Evolutionary conservation across 2,888 invertebrate species (phyloP), one percentile per base, ranked within the genome.

Genomic region (Polydesmus complanatus): DNA sequence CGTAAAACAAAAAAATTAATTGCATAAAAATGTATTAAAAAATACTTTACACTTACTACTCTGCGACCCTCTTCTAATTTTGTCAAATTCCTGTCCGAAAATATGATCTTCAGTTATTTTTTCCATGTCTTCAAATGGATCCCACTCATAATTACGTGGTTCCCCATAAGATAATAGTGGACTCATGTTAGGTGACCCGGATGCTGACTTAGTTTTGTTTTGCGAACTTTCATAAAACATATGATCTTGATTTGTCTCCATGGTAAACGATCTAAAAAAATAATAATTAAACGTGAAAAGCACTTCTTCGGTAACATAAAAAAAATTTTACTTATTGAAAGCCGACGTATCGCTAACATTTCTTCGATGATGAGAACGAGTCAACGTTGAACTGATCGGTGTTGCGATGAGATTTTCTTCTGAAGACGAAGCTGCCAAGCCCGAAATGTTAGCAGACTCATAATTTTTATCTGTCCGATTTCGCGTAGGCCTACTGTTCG

Each of bases 281-380:
- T 22, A 25, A 54, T 25, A 26, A 25, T 22, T 5, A 3, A 11
- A 8, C 3, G 23, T 0, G 14, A 47, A 53, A 27, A 27, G 3
- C 19, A 51, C 2, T 52, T 18, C 14, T 26, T 25, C 62, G 27
- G 18, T 47, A 63, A 60, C 23, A 3, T 49, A 55, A 11, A 52
- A 50, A 23, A 23, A 25, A 27, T 61, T 79, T 76, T 76, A 86
- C 86, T 85, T 86, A 72, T 84, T 85, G 70, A 86, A 86, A 67
- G 86, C 85, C 60, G 86, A 85, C 1, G 88, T 88, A 70, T 89
- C 89, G 70, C 88, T 88, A 74, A 86, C 86, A 72, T 88, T 88
- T 61, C 89, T 79, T 59, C 88, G 77, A 72, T 89, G 88, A 60
- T 69, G 66, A 1, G 64, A 64, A 14, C 48, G 61, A 18, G 72